These are phyloP conservation scores for Talpa occidentalis DNA, from an alignment of 2,113 vertebrate species.

Conservation along the genomic window DNA sequence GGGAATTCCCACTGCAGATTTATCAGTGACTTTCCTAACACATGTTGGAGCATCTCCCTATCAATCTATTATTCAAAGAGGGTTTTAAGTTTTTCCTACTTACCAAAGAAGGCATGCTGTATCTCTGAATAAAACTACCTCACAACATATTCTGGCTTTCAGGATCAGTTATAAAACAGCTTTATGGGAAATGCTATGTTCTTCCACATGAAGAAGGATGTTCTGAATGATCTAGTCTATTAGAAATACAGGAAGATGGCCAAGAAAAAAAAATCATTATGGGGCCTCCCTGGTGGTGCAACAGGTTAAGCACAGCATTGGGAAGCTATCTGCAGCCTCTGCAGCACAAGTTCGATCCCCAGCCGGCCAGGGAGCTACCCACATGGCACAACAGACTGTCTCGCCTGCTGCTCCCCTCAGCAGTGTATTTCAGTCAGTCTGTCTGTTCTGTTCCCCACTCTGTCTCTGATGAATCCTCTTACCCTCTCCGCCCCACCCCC, in stretches of 20 bases:
- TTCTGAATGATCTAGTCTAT: neutral
- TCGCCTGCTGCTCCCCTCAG: no score
- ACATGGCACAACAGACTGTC: no score
- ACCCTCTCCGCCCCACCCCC: no score
- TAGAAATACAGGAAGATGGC: neutral
- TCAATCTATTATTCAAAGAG: neutral
- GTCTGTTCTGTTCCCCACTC: no score
- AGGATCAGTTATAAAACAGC: neutral
- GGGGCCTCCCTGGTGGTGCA: neutral
- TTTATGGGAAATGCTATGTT: constrained; percentile 27
- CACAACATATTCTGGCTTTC: neutral
- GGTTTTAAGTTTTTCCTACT: neutral
- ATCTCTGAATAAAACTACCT: constrained; percentile 25
- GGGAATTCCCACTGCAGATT: neutral
- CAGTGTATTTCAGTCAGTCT: no score
- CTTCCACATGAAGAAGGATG: neutral
- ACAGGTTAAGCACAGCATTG: neutral
- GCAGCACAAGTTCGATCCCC: no score
- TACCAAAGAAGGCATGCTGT: neutral
- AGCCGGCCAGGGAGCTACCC: no score
- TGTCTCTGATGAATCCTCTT: no score
- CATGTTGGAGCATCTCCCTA: neutral
- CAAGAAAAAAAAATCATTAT: no score
- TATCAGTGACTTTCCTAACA: neutral
- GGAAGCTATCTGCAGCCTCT: neutral